Evolutionary conservation across 2,888 invertebrate species (phyloP).

Genomic region (Sepioteuthis lessoniana): DNA sequence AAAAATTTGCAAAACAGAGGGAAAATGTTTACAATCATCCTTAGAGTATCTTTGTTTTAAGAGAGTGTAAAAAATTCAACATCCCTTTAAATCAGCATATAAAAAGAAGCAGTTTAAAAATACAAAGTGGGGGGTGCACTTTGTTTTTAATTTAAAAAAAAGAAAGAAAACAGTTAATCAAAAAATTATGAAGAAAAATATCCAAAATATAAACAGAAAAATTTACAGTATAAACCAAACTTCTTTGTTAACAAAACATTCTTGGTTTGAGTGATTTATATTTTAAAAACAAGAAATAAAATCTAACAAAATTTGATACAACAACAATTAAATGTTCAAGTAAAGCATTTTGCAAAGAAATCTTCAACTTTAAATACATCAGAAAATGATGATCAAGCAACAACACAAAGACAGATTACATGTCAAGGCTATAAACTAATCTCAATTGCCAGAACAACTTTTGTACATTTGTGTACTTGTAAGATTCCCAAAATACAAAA

Average conservation of each 20-base stretch:
- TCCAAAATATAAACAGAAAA: neutral
- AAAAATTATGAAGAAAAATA: neutral
- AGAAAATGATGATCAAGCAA: neutral
- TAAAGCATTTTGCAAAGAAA: too few species aligned
- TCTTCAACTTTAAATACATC: neutral
- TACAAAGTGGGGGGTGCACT: too few species aligned
- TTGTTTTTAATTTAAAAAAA: too few species aligned
- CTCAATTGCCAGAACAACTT: neutral
- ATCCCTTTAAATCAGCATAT: too few species aligned
- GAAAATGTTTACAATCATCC: too few species aligned
- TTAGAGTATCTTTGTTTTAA: too few species aligned
- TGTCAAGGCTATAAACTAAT: neutral
- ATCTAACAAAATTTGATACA: too few species aligned
- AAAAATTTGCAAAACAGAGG: too few species aligned
- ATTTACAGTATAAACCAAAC: neutral
- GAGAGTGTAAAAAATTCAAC: too few species aligned
- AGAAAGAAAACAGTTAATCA: too few species aligned
- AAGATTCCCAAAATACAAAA: neutral
- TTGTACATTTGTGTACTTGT: neutral
- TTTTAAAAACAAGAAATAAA: neutral
- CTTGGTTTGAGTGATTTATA: neutral
- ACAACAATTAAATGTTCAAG: too few species aligned
- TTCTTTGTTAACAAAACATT: neutral
- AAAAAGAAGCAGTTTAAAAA: too few species aligned
- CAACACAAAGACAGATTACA: neutral